Conservation (phyloP, 2,888 invertebrate genomes). For the Troides oblongomaculatus region DNA sequence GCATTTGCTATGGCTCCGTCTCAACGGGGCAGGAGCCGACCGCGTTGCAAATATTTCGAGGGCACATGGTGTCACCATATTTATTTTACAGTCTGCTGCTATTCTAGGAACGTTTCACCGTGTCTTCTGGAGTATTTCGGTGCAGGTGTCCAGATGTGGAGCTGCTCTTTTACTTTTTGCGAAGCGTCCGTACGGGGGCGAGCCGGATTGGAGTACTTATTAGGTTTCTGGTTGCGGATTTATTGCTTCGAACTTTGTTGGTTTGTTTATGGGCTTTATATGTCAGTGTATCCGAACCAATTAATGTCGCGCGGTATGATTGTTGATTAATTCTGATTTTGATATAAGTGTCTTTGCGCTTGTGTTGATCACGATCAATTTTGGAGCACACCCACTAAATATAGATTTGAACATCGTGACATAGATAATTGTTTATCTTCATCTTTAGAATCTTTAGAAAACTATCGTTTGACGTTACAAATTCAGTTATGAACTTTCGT, state of each 20-base stretch:
- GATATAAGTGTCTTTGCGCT: constrained; percentile 47
- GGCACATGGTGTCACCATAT: constrained; percentile 71
- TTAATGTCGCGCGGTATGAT: constrained; percentile 65
- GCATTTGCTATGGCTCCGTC: constrained; percentile 32
- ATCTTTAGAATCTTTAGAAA: too few species aligned
- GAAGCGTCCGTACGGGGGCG: constrained; percentile 46
- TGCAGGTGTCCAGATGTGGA: constrained; percentile 77
- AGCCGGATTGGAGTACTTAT: constrained; percentile 54
- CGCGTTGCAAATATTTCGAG: constrained; percentile 60
- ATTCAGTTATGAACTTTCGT: too few species aligned
- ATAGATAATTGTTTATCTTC: too few species aligned
- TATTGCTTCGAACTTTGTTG: constrained; percentile 51
- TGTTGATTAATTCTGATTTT: constrained; percentile 54
- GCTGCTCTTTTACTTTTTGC: constrained; percentile 56
- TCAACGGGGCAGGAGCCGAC: constrained; percentile 36
- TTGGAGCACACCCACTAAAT: too few species aligned
- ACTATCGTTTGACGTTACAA: too few species aligned
- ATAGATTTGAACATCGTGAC: too few species aligned
- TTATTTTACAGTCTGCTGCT: constrained; percentile 79
- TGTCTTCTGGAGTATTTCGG: constrained; percentile 69
- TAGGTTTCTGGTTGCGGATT: constrained; percentile 58
- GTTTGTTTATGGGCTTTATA: constrained; percentile 49
- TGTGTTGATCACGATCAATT: too few species aligned
- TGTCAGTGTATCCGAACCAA: constrained; percentile 55
- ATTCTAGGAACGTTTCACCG: constrained; percentile 77